Percentiles rank a stretch among this genome's conserved stretches.
These are phyloP conservation scores for Anodontia alba DNA, from an alignment of 2,888 invertebrate genomes.

Conservation along the genomic window DNA sequence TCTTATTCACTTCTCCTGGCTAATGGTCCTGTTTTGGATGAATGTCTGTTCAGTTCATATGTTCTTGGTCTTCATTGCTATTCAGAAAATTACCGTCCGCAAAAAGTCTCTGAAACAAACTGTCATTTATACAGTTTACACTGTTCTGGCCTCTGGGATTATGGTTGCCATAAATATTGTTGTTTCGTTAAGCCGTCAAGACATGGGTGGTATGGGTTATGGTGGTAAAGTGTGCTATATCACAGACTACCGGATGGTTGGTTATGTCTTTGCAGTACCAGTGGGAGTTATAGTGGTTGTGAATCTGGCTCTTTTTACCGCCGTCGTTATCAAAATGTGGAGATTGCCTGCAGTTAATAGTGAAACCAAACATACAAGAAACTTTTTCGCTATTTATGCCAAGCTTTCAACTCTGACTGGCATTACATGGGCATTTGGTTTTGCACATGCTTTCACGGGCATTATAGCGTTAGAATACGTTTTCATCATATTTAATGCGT, in stretches of 20 bases:
- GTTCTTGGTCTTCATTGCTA: slow-evolving; percentile 30
- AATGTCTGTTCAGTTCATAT: slow-evolving; percentile 47
- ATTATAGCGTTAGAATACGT: slow-evolving; percentile 35
- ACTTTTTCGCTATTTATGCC: slow-evolving; percentile 43
- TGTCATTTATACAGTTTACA: slow-evolving; percentile 34
- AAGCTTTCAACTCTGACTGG: slow-evolving; percentile 55
- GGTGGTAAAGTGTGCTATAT: slow-evolving; percentile 46
- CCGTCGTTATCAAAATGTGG: slow-evolving; percentile 37
- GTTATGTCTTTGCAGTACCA: slow-evolving; percentile 36
- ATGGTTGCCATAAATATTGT: slow-evolving; percentile 35
- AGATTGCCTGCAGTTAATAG: slow-evolving; percentile 18
- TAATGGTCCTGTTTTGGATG: slow-evolving; percentile 29
- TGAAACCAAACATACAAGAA: slow-evolving; percentile 24
- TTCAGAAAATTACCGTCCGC: not conserved
- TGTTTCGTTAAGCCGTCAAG: not conserved
- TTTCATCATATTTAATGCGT: slow-evolving; percentile 46
- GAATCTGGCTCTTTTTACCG: slow-evolving; percentile 34
- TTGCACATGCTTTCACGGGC: slow-evolving; percentile 15
- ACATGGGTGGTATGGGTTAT: slow-evolving; percentile 36
- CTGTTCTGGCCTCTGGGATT: not conserved
- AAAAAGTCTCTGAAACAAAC: not conserved
- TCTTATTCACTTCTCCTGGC: not conserved
- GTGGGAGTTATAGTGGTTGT: slow-evolving; percentile 27
- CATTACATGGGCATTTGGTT: slow-evolving; percentile 48
- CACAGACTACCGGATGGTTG: slow-evolving; percentile 31